These are phyloP conservation scores for Nomada lathburiana DNA, from an alignment of 2,888 invertebrate genomes.

Conservation along the genomic window DNA sequence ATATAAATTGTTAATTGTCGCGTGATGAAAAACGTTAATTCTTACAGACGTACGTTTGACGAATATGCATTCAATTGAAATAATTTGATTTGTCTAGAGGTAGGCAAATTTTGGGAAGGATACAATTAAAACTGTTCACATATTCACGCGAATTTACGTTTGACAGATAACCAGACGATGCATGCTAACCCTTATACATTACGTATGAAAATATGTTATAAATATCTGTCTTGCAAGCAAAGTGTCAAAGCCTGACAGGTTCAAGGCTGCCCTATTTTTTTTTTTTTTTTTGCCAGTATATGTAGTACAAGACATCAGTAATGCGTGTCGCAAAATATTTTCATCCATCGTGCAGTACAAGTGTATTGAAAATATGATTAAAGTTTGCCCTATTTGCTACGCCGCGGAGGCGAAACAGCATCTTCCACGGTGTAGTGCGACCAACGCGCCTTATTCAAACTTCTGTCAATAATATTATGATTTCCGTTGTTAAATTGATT, in stretches of 20 bases:
- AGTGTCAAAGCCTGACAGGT: too few species aligned
- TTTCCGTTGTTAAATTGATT: not conserved
- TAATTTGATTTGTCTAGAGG: not conserved
- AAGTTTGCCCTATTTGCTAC: too few species aligned
- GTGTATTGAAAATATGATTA: too few species aligned
- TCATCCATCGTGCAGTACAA: not conserved
- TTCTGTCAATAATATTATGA: not conserved
- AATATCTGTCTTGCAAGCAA: conserved; percentile 4
- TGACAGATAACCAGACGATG: conserved; percentile 28
- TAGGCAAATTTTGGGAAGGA: conserved; percentile 1
- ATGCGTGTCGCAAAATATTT: conserved; percentile 1
- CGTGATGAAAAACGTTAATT: conserved; percentile 1
- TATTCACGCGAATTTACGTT: conserved; percentile 38
- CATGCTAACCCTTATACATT: conserved; percentile 60
- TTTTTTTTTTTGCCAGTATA: too few species aligned
- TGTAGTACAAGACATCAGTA: not conserved
- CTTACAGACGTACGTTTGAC: conserved; percentile 11
- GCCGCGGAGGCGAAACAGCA: too few species aligned
- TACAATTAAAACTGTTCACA: not conserved
- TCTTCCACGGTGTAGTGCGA: too few species aligned
- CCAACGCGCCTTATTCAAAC: conserved; percentile 3
- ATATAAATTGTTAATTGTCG: not conserved
- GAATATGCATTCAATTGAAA: conserved; percentile 27
- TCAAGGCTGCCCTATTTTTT: too few species aligned
- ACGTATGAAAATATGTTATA: conserved; percentile 45